Base-by-base conservation (phyloP, 2,797 vertebrate species). In the Cercopithecus neglectus region DNA sequence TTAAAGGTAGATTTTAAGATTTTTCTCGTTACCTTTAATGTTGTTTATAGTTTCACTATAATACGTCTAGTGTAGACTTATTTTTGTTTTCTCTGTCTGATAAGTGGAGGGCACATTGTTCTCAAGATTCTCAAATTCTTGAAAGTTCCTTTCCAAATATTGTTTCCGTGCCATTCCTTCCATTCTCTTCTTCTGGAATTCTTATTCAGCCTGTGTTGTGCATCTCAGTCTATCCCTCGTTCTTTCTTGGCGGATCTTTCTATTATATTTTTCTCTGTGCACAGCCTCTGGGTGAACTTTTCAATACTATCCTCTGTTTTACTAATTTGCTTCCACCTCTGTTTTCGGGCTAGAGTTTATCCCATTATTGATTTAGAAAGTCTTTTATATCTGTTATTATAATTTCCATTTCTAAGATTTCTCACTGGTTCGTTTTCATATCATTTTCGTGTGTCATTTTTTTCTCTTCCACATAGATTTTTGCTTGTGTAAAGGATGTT, bases 381-480 rank as follows among this genome's bases (percentile, higher is more conserved):
- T 84, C 57, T 64, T 95, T 78, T 85, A 46, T 50, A 57, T 81
- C 46, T 17, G 57, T 84, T 83, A 64, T 16, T 67, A 0, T 85
- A 53, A 84, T 80, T 67, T 91, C 72, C 46, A n/a, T 89, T 83
- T 96, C 55, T 75, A 79, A 91, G 72, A 79, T 36, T 86, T 82
- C 28, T 59, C 41, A 28, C 24, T 80, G 70, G 46, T 59, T 96
- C 22, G n/a, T 44, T 93, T 91, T 72, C 55, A 57, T 76, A 53
- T 70, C 48, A 70, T 50, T 94, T 84, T 94, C 6, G 13, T 64
- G 41, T 74, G 91, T 97, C 44, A 26, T 91, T 92, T 92, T 95
- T 76, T n/a, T 26, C 41, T 96, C 95, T 92, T 91, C 19, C 72
- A 10, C 36, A 50, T 61, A 93, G 50, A 57, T 48, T 81, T 96